phyloP scores from a whole-genome alignment of 2,888 invertebrate species.

The Arrhopalites spinosus region DNA sequence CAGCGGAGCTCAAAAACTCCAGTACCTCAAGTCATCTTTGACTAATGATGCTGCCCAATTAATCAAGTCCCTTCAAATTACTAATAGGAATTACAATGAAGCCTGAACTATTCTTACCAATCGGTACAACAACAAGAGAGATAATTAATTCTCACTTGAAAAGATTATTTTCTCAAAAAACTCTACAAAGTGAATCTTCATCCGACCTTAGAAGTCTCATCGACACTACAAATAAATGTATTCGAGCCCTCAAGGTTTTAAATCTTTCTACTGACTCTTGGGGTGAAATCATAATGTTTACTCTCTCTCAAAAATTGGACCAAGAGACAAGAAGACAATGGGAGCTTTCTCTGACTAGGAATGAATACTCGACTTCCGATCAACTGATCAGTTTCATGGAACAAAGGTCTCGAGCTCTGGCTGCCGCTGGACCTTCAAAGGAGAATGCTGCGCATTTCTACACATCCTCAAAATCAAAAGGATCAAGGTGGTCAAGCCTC shows the following conservation, averaged over 20 bases:
- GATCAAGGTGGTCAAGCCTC: background rate
- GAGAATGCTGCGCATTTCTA: background rate
- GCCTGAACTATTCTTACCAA: constrained; percentile 35
- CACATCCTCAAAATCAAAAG: background rate
- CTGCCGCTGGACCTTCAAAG: background rate
- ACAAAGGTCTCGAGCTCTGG: background rate
- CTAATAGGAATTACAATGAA: constrained; percentile 27
- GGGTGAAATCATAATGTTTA: background rate
- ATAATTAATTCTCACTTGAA: constrained; percentile 26
- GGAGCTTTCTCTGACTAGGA: background rate
- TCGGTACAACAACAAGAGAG: constrained; percentile 38
- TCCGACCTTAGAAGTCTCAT: background rate
- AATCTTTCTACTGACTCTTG: background rate
- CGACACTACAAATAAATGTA: background rate
- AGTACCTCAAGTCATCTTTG: constrained; percentile 34
- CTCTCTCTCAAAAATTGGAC: background rate
- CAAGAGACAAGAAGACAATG: background rate
- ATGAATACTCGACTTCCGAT: background rate
- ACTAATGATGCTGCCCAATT: constrained; percentile 36
- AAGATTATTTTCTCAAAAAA: constrained; percentile 3
- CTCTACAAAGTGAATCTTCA: background rate
- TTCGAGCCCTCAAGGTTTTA: background rate
- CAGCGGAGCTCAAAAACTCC: constrained; percentile 36
- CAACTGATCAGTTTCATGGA: background rate
- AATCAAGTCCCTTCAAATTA: constrained; percentile 36